Evolutionary conservation across 2,797 vertebrate species (phyloP).

Genomic region (Pempheris klunzingeri): DNA sequence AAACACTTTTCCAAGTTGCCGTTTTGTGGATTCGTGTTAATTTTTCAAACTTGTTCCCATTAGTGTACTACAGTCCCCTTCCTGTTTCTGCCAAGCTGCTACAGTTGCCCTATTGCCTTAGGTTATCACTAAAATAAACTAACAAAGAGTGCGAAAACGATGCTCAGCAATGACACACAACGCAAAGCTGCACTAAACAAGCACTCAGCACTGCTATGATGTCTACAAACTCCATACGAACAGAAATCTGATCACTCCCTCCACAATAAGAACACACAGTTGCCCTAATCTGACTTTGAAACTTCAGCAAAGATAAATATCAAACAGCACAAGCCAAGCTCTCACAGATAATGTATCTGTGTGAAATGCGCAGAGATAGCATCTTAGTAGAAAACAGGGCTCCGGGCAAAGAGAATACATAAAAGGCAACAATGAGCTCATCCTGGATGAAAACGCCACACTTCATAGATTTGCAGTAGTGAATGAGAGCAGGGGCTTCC

Average conservation of each 20-base stretch:
- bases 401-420: constrained; percentile 70
- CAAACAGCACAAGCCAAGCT: constrained; percentile 67
- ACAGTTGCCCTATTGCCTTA: constrained; percentile 1
- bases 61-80: constrained; percentile 3
- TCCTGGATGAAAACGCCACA: constrained; percentile 65
- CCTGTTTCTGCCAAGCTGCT: constrained; percentile 17
- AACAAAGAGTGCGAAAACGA: constrained; percentile 6
- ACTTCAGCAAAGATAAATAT: constrained; percentile 72
- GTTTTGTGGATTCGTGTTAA: background rate
- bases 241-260: constrained; percentile 35
- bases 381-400: constrained; percentile 75
- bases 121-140: constrained; percentile 27
- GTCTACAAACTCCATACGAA: constrained; percentile 16
- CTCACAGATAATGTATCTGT: constrained; percentile 65
- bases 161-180: constrained; percentile 5
- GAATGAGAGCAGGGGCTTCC: constrained; percentile 70
- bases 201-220: background rate
- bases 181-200: background rate
- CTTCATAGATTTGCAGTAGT: constrained; percentile 57
- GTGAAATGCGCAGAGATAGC: constrained; percentile 70
- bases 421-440: constrained; percentile 76
- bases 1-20: constrained; percentile 6
- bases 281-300: constrained; percentile 64
- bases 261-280: constrained; percentile 51
- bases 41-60: constrained; percentile 15